Percentiles rank a stretch among this genome's conserved stretches.
These are phyloP conservation scores for Pelobates cultripes DNA, from an alignment of 2,797 vertebrate genomes.

Conservation along the genomic window DNA sequence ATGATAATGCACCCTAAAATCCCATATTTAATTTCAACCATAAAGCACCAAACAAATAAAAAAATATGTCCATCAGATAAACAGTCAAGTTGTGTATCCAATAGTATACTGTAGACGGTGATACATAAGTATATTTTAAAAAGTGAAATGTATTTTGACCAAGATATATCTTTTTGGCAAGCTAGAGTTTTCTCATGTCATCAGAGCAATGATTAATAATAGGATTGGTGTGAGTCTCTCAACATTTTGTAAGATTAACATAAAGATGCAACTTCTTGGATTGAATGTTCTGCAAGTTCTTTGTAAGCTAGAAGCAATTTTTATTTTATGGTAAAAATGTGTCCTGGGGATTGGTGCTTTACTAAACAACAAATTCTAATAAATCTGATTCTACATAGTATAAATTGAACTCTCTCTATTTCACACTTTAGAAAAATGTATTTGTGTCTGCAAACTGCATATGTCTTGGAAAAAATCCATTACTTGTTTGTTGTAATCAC, in stretches of 20 bases:
- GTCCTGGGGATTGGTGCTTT: neutral
- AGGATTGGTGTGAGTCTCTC: neutral
- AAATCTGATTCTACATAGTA: neutral
- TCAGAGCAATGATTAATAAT: neutral
- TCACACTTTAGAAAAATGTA: neutral
- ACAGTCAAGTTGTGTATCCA: too few species aligned
- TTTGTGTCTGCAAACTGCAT: neutral
- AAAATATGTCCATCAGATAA: too few species aligned
- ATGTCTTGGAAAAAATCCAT: neutral
- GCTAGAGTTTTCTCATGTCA: neutral
- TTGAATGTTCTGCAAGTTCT: slow-evolving; percentile 3
- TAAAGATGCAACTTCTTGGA: neutral
- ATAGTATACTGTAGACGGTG: too few species aligned
- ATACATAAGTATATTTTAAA: too few species aligned
- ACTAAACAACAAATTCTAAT: neutral
- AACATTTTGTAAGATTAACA: slow-evolving; percentile 1
- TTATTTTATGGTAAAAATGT: neutral
- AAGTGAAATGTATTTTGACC: neutral
- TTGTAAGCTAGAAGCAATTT: neutral
- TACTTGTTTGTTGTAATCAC: neutral
- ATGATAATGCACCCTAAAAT: too few species aligned
- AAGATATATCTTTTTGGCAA: neutral
- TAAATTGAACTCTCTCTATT: slow-evolving; percentile 5
- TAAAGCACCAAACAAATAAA: too few species aligned
- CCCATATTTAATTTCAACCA: too few species aligned